Percentiles rank a stretch among this genome's conserved stretches.
These are phyloP conservation scores for Microcebus ravelobensis DNA, from an alignment of 2,113 vertebrate species.

Conservation along the genomic window DNA sequence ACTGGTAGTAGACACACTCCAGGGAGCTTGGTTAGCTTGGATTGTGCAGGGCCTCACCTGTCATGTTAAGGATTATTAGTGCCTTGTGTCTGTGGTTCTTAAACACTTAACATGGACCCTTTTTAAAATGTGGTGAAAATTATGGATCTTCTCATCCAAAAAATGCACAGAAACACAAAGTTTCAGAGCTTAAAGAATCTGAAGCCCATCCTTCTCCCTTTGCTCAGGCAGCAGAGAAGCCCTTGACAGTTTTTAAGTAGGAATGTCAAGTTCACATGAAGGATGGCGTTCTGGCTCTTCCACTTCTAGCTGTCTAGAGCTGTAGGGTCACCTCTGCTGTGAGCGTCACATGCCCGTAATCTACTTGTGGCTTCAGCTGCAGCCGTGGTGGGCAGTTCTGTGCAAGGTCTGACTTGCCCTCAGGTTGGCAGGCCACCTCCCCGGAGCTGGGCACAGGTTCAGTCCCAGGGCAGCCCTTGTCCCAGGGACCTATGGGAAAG, in stretches of 20 bases:
- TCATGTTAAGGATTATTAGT: not conserved
- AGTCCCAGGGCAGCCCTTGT: not conserved
- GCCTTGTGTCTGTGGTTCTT: not conserved
- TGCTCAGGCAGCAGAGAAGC: not conserved
- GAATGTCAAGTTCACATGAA: not conserved
- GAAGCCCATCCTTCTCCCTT: not conserved
- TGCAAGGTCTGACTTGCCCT: not conserved
- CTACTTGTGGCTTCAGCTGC: not conserved
- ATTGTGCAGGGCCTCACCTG: not conserved
- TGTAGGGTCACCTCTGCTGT: not conserved
- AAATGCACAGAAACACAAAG: not conserved
- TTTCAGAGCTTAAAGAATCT: not conserved
- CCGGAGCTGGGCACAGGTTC: not conserved
- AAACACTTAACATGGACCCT: not conserved
- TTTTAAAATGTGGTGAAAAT: not conserved
- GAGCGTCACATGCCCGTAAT: not conserved
- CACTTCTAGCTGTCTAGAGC: not conserved
- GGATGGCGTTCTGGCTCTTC: not conserved
- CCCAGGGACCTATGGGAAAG: not conserved
- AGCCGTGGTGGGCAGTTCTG: not conserved
- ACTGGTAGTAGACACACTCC: not conserved
- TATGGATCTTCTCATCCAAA: not conserved
- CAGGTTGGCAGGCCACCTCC: not conserved
- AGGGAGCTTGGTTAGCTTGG: not conserved
- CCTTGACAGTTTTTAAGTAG: not conserved